Conservation (phyloP, 2,888 invertebrate species). For the Cataglyphis rosenhaueri region DNA sequence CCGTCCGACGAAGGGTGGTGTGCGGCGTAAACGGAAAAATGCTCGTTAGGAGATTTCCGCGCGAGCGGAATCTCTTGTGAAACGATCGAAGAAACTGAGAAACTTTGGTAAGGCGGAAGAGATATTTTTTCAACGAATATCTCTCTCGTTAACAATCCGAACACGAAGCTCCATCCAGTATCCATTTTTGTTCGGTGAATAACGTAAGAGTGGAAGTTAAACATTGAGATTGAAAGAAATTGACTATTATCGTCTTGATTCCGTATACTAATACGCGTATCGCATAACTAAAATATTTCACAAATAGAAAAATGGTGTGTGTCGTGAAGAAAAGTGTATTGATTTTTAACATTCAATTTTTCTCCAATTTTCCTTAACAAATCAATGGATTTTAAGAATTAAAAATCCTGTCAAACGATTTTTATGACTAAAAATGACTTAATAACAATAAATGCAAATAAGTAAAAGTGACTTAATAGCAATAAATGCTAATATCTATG, state of each 20-base stretch:
- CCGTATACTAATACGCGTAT: constrained; percentile 34
- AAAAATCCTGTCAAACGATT: background rate
- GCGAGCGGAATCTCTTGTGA: background rate
- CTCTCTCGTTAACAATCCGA: constrained; percentile 30
- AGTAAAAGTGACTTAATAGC: background rate
- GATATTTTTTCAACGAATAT: constrained; percentile 24
- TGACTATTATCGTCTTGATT: constrained; percentile 39
- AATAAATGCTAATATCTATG: background rate
- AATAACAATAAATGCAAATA: background rate
- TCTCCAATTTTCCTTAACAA: background rate
- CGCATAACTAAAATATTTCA: constrained; percentile 17
- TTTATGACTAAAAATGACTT: background rate
- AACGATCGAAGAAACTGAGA: constrained; percentile 6
- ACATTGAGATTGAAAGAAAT: constrained; percentile 41
- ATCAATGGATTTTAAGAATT: background rate
- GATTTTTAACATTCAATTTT: constrained; percentile 1
- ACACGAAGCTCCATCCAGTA: constrained; percentile 36
- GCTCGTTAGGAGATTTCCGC: constrained; percentile 45
- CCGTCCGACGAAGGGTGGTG: constrained; percentile 34
- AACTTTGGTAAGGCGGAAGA: constrained; percentile 22
- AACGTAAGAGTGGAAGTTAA: constrained; percentile 48
- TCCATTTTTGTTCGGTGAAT: constrained; percentile 44
- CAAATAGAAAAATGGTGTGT: background rate
- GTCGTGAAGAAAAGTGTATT: background rate
- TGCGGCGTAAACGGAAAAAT: constrained; percentile 63